Evolutionary conservation across 2,888 invertebrate species (phyloP).

Genomic region (Agrotis ipsilon): DNA sequence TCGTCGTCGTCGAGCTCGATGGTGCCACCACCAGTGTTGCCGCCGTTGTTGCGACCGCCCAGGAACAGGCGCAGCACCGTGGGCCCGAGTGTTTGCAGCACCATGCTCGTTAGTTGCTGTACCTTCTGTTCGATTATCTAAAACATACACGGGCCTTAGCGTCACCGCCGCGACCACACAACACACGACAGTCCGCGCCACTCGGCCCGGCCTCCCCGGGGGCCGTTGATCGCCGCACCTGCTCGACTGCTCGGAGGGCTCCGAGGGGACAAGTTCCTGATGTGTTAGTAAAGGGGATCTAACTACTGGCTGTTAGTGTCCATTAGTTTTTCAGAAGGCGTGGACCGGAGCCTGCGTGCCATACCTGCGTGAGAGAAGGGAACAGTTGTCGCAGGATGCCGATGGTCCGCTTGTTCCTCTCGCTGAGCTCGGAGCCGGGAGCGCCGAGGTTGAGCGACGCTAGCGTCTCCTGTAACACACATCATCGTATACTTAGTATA

Average conservation of each 20-base stretch:
- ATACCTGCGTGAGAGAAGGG: slow-evolving; percentile 94
- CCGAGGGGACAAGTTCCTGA: slow-evolving; percentile 36
- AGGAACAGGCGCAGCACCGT: slow-evolving; percentile 93
- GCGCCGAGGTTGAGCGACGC: slow-evolving; percentile 93
- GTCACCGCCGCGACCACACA: slow-evolving; percentile 59
- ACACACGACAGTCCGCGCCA: slow-evolving; percentile 31
- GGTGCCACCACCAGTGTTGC: slow-evolving; percentile 84
- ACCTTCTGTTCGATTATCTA: slow-evolving; percentile 95
- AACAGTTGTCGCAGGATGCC: slow-evolving; percentile 94
- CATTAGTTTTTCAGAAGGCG: not conserved
- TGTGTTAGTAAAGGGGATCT: slow-evolving; percentile 32
- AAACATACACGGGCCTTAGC: slow-evolving; percentile 86
- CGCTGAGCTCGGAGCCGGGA: slow-evolving; percentile 92
- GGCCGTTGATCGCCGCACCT: slow-evolving; percentile 15
- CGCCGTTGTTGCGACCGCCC: slow-evolving; percentile 84
- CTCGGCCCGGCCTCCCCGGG: not conserved
- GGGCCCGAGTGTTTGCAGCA: slow-evolving; percentile 95
- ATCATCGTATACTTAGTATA: slow-evolving; percentile 3
- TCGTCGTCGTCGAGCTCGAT: slow-evolving; percentile 89
- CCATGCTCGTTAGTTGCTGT: slow-evolving; percentile 93
- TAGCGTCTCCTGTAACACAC: slow-evolving; percentile 91
- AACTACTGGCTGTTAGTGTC: slow-evolving; percentile 37
- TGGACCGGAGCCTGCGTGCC: slow-evolving; percentile 5
- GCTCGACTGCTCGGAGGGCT: slow-evolving; percentile 19
- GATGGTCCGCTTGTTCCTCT: slow-evolving; percentile 95